Conservation (phyloP, 2,113 vertebrate species). For the Ptyas mucosa region DNA sequence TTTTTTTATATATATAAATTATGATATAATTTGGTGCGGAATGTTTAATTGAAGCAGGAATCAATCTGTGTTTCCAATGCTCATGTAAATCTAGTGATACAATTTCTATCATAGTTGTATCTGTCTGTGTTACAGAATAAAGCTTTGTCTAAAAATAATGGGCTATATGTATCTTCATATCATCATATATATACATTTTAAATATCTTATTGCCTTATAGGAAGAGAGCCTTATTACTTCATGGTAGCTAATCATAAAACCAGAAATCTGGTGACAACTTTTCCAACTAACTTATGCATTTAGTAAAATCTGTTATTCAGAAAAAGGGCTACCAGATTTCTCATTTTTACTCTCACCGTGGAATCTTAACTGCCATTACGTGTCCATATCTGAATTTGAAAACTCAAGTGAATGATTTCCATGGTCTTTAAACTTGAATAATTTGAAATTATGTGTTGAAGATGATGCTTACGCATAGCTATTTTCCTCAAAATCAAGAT, state of each 20-base stretch:
- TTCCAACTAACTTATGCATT: not conserved
- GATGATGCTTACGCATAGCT: not conserved
- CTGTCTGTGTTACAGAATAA: not conserved
- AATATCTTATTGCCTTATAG: not conserved
- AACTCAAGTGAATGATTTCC: constrained; percentile 22
- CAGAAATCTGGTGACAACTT: not conserved
- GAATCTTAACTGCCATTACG: not conserved
- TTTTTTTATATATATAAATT: not conserved
- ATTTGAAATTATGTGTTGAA: constrained; percentile 1
- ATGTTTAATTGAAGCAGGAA: not conserved
- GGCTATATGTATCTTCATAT: not conserved
- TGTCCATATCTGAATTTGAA: not conserved
- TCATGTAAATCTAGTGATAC: not conserved
- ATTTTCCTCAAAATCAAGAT: constrained; percentile 33
- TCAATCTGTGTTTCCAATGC: not conserved
- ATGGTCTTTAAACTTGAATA: constrained; percentile 30
- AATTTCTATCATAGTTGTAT: not conserved
- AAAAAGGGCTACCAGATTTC: not conserved
- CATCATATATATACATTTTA: not conserved
- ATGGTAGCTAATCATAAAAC: not conserved
- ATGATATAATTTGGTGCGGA: not conserved
- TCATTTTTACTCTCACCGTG: not conserved
- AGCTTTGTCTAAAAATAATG: not conserved
- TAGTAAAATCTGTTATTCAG: not conserved
- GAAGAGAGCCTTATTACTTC: not conserved